phyloP scores from a whole-genome alignment of 1,140 invertebrate genomes.

The Heliconius eleuchia region DNA sequence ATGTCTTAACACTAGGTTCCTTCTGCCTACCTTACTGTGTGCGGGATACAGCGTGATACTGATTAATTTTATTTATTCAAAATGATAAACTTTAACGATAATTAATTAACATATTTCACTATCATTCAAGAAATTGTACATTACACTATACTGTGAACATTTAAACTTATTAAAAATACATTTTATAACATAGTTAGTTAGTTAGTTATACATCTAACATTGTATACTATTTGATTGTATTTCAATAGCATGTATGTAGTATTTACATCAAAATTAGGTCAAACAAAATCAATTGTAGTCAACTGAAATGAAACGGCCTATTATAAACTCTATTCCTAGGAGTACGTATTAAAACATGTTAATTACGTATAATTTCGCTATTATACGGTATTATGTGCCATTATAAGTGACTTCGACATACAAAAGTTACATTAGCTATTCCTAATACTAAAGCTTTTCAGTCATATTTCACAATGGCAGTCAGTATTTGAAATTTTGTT shows the following conservation, averaged over 20 bases:
- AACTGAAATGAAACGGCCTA: conserved; percentile 2
- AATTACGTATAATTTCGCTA: conserved; percentile 27
- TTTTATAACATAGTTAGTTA: too few species aligned
- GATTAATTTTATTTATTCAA: too few species aligned
- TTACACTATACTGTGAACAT: background rate
- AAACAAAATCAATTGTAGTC: conserved; percentile 31
- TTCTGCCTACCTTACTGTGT: too few species aligned
- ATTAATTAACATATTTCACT: too few species aligned
- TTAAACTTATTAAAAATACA: too few species aligned
- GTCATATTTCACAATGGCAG: background rate
- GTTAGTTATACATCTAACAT: too few species aligned
- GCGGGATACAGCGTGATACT: too few species aligned
- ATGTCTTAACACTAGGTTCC: too few species aligned
- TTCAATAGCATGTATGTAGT: background rate
- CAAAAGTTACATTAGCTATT: background rate
- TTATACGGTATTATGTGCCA: conserved; percentile 19
- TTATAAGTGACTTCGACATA: conserved; percentile 13
- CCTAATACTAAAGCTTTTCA: background rate
- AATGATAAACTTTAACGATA: too few species aligned
- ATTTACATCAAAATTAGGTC: conserved; percentile 19
- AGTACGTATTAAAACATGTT: conserved; percentile 15
- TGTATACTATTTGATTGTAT: background rate
- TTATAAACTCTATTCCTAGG: conserved; percentile 26
- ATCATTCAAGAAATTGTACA: background rate
- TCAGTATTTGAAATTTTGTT: background rate